Base-by-base conservation (phyloP, 1,140 invertebrate species). In the Drosophila suzukii region DNA sequence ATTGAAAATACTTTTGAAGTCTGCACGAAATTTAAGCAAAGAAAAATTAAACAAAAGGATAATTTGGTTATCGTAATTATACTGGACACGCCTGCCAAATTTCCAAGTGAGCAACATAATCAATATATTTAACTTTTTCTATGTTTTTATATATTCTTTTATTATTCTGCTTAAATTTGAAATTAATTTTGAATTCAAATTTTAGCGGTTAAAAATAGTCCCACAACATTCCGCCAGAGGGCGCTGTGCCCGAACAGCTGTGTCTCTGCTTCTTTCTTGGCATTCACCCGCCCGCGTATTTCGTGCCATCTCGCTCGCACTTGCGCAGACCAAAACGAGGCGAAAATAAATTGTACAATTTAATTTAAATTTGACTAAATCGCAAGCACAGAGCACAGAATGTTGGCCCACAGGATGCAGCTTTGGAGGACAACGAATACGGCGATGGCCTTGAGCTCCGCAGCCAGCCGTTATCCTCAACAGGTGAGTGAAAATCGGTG, bases 401-500 rank as follows among this genome's bases (percentile, higher is more conserved):
- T 89, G 84, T 55, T 89, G 51, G 77, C 74, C n/a, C 79, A 81
- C 72, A 78, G 85, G 46, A 78, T 89, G 75, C 85, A 89, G 56
- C 62, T 89, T 11, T 89, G 73, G 81, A 71, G 70, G 38, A 65
- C 80, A 11, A 65, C 84, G 1, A 71, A 78, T 7, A 70, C 27
- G 36, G 67, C 66, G 10, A 44, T 46, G 44, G 65, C 65, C 51
- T 15, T 71, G 2, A 68, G 47, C 15, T 34, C 65, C 11, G 6
- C 70, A 27, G 43, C 47, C 24, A 15, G 38, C 30, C 66, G 53
- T 12, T 41, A 54, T 17, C 8, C 39, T 17, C 47, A 68, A 78
- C 85, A 89, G 73, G 84, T 89, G 49, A 89, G 74, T 20, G 17
- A 4, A 8, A 17, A 30, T 38, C 47, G 8, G 5, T n/a, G 12